Base-by-base conservation (phyloP, 2,797 vertebrate genomes). In the Cuculus canorus region DNA sequence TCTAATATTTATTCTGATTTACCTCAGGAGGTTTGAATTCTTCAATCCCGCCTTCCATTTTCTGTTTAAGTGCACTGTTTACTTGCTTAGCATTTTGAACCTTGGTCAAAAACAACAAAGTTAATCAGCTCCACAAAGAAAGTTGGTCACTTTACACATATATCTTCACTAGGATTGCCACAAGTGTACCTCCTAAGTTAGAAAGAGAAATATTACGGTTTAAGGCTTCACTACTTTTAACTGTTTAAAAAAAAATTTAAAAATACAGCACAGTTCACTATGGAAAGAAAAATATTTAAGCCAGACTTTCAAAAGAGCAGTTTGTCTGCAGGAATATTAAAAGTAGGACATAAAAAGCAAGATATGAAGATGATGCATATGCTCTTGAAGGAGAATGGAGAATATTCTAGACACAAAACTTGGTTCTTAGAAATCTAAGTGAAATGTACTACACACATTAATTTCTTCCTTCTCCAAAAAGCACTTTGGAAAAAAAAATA, bases 81-180 rank as follows among this genome's bases (percentile, higher is more conserved):
- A 99, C 98, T 98, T 99, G 99, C 97, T 99, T 99, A 96, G 99
- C 98, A 91, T 99, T 99, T 97, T 99, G 99, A 97, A 99, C 99
- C 99, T 99, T 98, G 81, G 97, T 95, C 95, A 96, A 97, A 96
- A 96, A 97, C 97, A 75, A 98, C 85, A 82, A 96, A 97, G 97
- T 92, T 97, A 96, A 96, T 96, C 73, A 94, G 93, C 96, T 96
- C 96, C 96, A 96, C 96, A 96, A 96, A 97, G 94, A 95, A 96
- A 97, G 95, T 95, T 97, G 96, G 95, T 95, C 96, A 97, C 94
- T 95, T 97, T 95, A 96, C 94, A 97, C 95, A 96, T 96, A 93
- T 96, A 97, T 96, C 96, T 96, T 96, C 95, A 95, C 93, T 95
- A 93, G 96, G 96, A 97, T 94, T 97, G 88, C 88, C 93, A 91